Percentiles rank a stretch among this genome's conserved stretches.
phyloP scores from a whole-genome alignment of 2,888 invertebrate species.

The Aspidapion aeneum region DNA sequence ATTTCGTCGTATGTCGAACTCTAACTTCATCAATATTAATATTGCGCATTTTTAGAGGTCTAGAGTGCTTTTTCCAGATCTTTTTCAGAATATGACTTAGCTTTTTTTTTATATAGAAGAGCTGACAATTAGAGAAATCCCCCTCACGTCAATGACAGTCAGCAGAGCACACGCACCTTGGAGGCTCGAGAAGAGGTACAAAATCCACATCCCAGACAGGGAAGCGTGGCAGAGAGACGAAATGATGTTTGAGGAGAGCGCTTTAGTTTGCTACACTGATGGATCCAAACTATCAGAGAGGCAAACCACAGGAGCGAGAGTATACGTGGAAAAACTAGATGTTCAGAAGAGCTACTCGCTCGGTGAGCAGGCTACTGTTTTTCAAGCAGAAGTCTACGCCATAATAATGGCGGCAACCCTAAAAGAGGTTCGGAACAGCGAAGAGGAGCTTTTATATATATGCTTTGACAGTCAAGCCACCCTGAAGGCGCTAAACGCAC shows the following conservation, averaged over 20 bases:
- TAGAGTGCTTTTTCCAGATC: too few relatives aligned
- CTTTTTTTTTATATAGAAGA: too few relatives aligned
- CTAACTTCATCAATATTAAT: too few relatives aligned
- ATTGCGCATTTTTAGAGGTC: too few relatives aligned
- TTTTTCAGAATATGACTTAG: too few relatives aligned
- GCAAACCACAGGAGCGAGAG: not conserved
- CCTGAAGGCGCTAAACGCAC: not conserved
- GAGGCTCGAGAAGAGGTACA: not conserved
- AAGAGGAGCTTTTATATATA: not conserved
- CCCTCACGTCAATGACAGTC: not conserved
- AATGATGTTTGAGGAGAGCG: not conserved
- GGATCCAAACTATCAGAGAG: too few relatives aligned
- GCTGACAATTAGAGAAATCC: not conserved
- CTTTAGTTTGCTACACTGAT: too few relatives aligned
- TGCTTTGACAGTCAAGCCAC: not conserved
- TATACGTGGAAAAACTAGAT: not conserved
- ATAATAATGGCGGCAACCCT: not conserved
- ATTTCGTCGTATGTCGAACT: too few relatives aligned
- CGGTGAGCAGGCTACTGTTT: not conserved
- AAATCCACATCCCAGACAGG: not conserved
- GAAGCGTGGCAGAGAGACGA: not conserved
- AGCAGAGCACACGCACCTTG: not conserved
- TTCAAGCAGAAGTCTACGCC: not conserved
- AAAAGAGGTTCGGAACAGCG: not conserved
- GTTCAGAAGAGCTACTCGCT: not conserved